Evolutionary conservation across 1,140 invertebrate genomes (phyloP).

Genomic region (Drosophila persimilis): DNA sequence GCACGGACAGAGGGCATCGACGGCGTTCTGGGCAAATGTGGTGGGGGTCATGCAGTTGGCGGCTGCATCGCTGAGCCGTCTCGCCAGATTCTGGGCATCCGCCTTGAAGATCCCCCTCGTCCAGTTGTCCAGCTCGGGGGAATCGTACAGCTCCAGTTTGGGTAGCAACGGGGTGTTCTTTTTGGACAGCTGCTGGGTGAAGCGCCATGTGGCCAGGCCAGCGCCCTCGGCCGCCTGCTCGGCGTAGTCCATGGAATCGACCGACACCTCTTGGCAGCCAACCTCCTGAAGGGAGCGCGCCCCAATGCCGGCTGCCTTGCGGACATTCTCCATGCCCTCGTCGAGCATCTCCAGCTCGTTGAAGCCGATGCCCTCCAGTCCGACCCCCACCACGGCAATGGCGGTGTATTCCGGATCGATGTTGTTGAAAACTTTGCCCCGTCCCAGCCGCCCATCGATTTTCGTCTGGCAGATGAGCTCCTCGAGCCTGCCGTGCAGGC

Average conservation of each 20-base stretch:
- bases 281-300: slow-evolving; percentile 84
- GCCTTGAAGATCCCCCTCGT: slow-evolving; percentile 88
- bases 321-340: slow-evolving; percentile 84
- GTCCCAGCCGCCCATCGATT: slow-evolving; percentile 82
- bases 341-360: slow-evolving; percentile 87
- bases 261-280: slow-evolving; percentile 84
- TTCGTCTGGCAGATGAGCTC: slow-evolving; percentile 62
- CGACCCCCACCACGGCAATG: slow-evolving; percentile 88
- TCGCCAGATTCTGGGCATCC: slow-evolving; percentile 92
- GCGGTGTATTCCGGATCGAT: slow-evolving; percentile 85
- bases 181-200: slow-evolving; percentile 85
- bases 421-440: slow-evolving; percentile 86
- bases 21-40: slow-evolving; percentile 87
- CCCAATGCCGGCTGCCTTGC: slow-evolving; percentile 84
- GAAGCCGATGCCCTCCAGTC: slow-evolving; percentile 86
- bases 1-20: slow-evolving; percentile 84
- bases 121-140: slow-evolving; percentile 86
- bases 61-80: slow-evolving; percentile 90
- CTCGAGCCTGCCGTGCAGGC: slow-evolving; percentile 49
- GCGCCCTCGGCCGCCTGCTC: slow-evolving; percentile 84
- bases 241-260: slow-evolving; percentile 89
- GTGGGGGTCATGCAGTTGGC: slow-evolving; percentile 94
- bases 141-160: slow-evolving; percentile 83
- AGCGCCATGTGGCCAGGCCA: slow-evolving; percentile 85
- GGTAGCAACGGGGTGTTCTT: slow-evolving; percentile 83